These are phyloP conservation scores for Phacellophora camtschatica DNA, from an alignment of 30 jellyfish, hydroid and myxozoan genomes.

Conservation along the genomic window DNA sequence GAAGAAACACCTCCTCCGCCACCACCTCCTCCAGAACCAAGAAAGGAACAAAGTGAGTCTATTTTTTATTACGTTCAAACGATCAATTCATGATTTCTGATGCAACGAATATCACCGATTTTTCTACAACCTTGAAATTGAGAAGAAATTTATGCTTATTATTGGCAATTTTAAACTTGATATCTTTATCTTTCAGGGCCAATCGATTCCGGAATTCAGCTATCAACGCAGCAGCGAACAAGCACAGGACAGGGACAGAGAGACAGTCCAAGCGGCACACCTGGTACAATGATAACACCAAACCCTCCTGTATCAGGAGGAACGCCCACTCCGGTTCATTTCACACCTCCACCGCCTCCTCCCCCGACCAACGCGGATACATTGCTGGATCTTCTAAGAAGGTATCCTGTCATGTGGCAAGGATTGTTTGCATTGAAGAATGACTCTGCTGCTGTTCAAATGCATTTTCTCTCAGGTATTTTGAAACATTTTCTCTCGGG, in stretches of 20 bases:
- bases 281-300: slow-evolving; percentile 61
- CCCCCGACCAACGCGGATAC: slow-evolving; percentile 87
- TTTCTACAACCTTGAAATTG: too few species aligned
- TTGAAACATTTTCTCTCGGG: background rate
- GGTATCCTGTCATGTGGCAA: slow-evolving; percentile 99
- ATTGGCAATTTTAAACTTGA: background rate
- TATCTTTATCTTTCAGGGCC: background rate
- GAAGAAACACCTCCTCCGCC: slow-evolving; percentile 95
- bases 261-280: slow-evolving; percentile 67
- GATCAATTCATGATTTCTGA: too few species aligned
- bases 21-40: slow-evolving; percentile 91
- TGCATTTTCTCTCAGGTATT: slow-evolving; percentile 96
- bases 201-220: slow-evolving; percentile 12
- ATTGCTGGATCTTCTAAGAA: slow-evolving; percentile 80
- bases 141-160: too few species aligned
- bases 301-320: slow-evolving; percentile 77
- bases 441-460: slow-evolving; percentile 98
- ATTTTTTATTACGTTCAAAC: too few species aligned
- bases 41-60: slow-evolving; percentile 57
- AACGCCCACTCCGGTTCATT: slow-evolving; percentile 66
- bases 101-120: too few species aligned
- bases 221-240: slow-evolving; percentile 37
- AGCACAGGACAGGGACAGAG: slow-evolving; percentile 14
- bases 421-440: slow-evolving; percentile 93
- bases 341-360: slow-evolving; percentile 88